Conservation (phyloP, 2,888 invertebrate species). For the Macrosoma leucophasiata region DNA sequence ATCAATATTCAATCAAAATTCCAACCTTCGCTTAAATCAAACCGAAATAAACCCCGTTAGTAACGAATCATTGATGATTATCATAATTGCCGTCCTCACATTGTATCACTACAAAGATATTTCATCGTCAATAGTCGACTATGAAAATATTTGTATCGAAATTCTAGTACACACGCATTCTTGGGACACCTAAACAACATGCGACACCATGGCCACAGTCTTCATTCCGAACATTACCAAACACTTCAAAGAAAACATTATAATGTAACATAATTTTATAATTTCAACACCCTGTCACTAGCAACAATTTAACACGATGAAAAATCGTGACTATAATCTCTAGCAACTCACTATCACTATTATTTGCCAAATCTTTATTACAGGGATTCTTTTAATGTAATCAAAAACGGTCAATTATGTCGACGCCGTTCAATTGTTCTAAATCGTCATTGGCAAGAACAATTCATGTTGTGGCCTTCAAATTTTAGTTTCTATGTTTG, state of each 20-base stretch:
- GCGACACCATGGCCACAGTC: slow-evolving; percentile 2
- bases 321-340: slow-evolving; percentile 47
- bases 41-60: too few species aligned
- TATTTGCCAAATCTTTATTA: slow-evolving; percentile 56
- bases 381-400: slow-evolving; percentile 43
- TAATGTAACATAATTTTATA: slow-evolving; percentile 35
- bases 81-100: too few species aligned
- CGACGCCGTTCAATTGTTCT: slow-evolving; percentile 55
- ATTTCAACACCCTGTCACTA: slow-evolving; percentile 39
- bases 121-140: too few species aligned
- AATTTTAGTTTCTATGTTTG: too few species aligned
- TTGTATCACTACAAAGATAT: too few species aligned
- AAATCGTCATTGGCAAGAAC: slow-evolving; percentile 46
- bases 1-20: too few species aligned
- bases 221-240: slow-evolving; percentile 17
- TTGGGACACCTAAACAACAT: too few species aligned
- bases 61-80: too few species aligned
- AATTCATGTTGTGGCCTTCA: slow-evolving; percentile 44
- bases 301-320: slow-evolving; percentile 31
- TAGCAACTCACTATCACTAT: slow-evolving; percentile 43
- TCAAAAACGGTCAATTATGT: slow-evolving; percentile 56
- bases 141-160: too few species aligned
- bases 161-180: too few species aligned
- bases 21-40: too few species aligned
- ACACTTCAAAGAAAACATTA: slow-evolving; percentile 24